These are phyloP conservation scores for Hyperoplus immaculatus DNA, from an alignment of 2,797 vertebrate species.

Conservation along the genomic window DNA sequence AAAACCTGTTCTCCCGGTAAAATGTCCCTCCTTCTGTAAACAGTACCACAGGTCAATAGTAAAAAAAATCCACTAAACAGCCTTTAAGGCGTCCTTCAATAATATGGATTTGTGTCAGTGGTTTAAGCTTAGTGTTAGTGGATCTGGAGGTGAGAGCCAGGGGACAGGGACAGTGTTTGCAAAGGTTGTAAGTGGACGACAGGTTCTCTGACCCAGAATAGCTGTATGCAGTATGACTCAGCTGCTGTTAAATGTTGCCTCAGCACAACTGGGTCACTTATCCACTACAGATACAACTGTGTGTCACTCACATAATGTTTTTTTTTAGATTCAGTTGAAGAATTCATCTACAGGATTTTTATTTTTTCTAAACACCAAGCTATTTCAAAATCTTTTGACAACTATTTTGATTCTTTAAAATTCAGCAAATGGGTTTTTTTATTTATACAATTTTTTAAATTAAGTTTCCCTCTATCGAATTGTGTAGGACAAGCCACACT, in stretches of 20 bases:
- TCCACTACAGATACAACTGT: background rate
- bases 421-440: no score
- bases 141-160: background rate
- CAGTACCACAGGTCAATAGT: background rate
- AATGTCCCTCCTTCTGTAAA: background rate
- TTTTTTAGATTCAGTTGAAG: no score
- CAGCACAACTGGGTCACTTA: background rate
- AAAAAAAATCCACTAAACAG: background rate
- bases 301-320: background rate
- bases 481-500: conserved; percentile 15
- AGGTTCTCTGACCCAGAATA: background rate
- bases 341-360: background rate
- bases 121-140: conserved; percentile 1
- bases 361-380: background rate
- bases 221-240: conserved; percentile 2
- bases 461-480: background rate
- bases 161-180: background rate
- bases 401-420: background rate
- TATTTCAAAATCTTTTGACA: background rate
- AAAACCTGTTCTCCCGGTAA: conserved; percentile 5
- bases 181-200: conserved; percentile 38
- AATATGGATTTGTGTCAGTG: conserved; percentile 9
- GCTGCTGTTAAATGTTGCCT: background rate
- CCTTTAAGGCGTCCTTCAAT: background rate
- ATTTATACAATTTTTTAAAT: background rate